Conservation (phyloP, 1,140 invertebrate genomes). For the Anoplophora glabripennis region DNA sequence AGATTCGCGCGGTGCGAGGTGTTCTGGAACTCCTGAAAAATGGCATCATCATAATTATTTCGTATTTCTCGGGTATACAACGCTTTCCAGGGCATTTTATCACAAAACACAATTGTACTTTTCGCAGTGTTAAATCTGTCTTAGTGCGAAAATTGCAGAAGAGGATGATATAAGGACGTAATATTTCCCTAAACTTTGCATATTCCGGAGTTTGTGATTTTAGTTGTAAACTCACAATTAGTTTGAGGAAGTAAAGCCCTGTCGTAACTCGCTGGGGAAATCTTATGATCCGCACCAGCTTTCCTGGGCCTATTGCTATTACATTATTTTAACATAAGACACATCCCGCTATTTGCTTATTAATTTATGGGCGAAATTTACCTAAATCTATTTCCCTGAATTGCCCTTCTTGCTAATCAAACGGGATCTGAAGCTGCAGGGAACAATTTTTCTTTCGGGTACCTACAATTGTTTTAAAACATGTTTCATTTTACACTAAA, state of each 20-base stretch:
- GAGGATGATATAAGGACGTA: constrained; percentile 26
- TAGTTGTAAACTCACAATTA: constrained; percentile 33
- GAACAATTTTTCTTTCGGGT: too few species aligned
- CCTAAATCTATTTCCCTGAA: too few species aligned
- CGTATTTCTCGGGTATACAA: constrained; percentile 10
- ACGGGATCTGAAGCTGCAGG: too few species aligned
- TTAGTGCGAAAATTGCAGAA: constrained; percentile 19
- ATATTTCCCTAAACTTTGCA: constrained; percentile 30
- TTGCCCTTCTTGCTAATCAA: too few species aligned
- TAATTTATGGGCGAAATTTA: constrained; percentile 29
- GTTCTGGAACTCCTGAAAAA: too few species aligned
- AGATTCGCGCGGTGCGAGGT: too few species aligned
- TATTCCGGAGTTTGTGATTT: constrained; percentile 33
- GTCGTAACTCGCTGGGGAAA: constrained; percentile 32
- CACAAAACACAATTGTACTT: constrained; percentile 21
- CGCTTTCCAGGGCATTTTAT: constrained; percentile 8
- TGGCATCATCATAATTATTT: constrained; percentile 12
- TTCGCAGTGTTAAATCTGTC: constrained; percentile 19
- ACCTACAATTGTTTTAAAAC: too few species aligned
- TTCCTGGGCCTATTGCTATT: constrained; percentile 28
- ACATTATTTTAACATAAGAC: constrained; percentile 29
- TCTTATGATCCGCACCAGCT: constrained; percentile 27
- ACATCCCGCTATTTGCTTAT: constrained; percentile 27
- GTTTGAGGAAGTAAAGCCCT: constrained; percentile 31
- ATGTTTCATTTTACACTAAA: too few species aligned